Evolutionary conservation across 2,113 vertebrate genomes (phyloP).

Genomic region (Rhineura floridana): DNA sequence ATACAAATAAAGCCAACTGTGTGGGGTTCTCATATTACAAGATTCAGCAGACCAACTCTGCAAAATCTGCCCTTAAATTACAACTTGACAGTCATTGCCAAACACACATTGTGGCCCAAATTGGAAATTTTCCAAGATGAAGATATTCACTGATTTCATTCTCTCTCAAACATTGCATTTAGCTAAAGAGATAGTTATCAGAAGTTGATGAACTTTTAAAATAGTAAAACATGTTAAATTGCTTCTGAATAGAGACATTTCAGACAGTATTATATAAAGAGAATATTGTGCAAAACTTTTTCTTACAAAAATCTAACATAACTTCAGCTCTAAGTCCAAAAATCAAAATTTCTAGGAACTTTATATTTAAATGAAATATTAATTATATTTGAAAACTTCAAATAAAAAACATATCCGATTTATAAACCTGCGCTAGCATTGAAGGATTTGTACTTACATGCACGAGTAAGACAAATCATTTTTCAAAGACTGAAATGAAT

Average conservation of each 20-base stretch:
- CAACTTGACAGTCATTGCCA: neutral
- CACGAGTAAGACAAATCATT: neutral
- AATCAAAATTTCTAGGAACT: neutral
- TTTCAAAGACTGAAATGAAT: slow-evolving; percentile 19
- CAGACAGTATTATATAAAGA: neutral
- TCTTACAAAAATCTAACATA: neutral
- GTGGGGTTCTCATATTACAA: neutral
- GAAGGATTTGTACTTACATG: neutral
- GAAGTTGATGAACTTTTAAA: slow-evolving; percentile 9
- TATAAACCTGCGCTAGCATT: neutral
- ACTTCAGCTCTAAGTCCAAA: neutral
- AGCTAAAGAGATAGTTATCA: neutral
- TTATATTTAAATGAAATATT: neutral
- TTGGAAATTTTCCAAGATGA: neutral
- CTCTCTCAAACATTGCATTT: neutral
- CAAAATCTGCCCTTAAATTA: neutral
- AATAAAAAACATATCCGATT: neutral
- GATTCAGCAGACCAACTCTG: neutral
- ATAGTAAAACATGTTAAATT: neutral
- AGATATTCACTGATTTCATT: neutral
- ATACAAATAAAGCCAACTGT: neutral
- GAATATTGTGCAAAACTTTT: neutral
- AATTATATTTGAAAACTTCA: neutral
- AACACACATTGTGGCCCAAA: neutral
- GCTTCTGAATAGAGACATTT: neutral